Evolutionary conservation across 2,888 invertebrate genomes (phyloP).

Genomic region (Blastobasis adustella): DNA sequence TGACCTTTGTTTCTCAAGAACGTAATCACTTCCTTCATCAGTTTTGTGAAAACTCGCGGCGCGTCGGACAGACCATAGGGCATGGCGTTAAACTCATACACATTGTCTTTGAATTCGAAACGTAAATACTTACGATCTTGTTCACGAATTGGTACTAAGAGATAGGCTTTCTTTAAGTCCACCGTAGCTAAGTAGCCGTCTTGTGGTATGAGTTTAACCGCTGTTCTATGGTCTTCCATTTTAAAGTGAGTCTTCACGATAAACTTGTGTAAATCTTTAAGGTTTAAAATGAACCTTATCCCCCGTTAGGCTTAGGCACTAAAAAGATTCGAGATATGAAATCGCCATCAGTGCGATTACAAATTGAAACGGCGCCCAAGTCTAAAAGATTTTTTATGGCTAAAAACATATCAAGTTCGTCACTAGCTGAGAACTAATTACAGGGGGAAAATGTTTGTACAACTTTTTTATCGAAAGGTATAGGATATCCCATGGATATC

Average conservation of each 20-base stretch:
- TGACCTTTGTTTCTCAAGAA: conserved; percentile 2
- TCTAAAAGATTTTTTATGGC: conserved; percentile 5
- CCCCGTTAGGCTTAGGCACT: no score
- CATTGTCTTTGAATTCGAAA: neutral
- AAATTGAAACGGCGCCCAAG: conserved; percentile 4
- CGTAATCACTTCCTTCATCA: conserved; percentile 6
- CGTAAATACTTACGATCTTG: conserved; percentile 5
- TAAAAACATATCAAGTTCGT: neutral
- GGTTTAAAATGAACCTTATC: no score
- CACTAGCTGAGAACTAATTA: neutral
- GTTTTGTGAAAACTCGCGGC: conserved; percentile 4
- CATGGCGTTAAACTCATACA: neutral
- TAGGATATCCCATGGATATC: conserved; percentile 10
- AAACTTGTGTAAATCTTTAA: no score
- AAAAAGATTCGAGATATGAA: conserved; percentile 13
- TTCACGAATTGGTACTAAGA: conserved; percentile 1
- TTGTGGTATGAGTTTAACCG: neutral
- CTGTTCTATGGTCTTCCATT: conserved; percentile 9
- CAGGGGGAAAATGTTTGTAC: neutral
- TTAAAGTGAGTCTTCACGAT: conserved; percentile 3
- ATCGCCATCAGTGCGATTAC: conserved; percentile 1
- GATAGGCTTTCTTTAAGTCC: conserved; percentile 8
- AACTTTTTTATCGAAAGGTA: conserved; percentile 2
- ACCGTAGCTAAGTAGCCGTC: conserved; percentile 4
- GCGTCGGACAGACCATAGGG: conserved; percentile 3